Evolutionary conservation across 2,888 invertebrate species (phyloP).

Genomic region (Eupithecia abbreviata): DNA sequence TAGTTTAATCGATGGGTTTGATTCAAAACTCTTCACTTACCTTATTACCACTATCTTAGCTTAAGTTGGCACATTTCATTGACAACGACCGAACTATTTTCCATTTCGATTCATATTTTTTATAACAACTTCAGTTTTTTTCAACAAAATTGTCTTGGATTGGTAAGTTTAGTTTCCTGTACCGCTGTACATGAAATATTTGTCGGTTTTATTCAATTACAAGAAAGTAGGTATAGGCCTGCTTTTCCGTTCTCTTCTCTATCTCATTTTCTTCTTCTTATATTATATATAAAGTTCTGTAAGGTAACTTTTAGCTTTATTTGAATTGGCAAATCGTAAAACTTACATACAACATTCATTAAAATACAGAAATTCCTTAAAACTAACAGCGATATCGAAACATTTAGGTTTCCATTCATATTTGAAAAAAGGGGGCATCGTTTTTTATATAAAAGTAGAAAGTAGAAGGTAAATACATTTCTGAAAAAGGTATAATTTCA

Average conservation of each 20-base stretch:
- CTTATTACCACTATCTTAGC: no score
- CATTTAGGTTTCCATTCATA: background rate
- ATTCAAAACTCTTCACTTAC: no score
- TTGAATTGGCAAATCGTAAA: constrained; percentile 10
- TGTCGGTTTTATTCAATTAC: background rate
- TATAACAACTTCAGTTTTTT: background rate
- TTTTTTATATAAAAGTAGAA: constrained; percentile 8
- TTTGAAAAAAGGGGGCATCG: background rate
- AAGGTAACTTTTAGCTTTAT: background rate
- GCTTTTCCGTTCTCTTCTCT: background rate
- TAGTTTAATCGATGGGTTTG: no score
- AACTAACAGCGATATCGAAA: background rate
- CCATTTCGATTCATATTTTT: background rate
- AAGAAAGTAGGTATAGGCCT: background rate
- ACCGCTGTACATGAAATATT: background rate
- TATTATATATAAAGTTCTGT: background rate
- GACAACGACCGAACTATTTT: background rate
- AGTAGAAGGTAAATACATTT: background rate
- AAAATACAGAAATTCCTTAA: background rate
- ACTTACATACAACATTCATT: background rate
- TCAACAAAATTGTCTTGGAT: no score
- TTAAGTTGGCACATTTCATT: background rate
- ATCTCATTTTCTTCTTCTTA: background rate
- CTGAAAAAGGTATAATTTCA: background rate
- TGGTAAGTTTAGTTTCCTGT: background rate